Percentiles rank a stretch among this genome's conserved stretches.
These are phyloP conservation scores for Coregonus clupeaformis DNA, from an alignment of 2,113 vertebrate species.

Conservation along the genomic window DNA sequence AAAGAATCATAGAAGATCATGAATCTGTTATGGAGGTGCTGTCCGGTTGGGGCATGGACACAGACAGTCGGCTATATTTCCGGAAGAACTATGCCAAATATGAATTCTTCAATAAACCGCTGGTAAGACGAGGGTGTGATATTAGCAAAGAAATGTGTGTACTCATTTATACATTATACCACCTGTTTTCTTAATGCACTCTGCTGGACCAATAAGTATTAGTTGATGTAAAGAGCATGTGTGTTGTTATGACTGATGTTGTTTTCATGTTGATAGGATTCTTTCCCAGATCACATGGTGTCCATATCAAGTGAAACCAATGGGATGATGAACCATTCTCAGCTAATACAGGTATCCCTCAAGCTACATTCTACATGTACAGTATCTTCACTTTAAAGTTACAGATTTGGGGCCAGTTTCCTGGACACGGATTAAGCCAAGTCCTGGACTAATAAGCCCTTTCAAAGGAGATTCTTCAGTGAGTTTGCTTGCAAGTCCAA, in stretches of 20 bases:
- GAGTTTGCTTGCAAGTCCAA: neutral
- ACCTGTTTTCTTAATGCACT: neutral
- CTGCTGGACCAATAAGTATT: neutral
- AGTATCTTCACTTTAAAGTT: neutral
- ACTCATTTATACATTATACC: neutral
- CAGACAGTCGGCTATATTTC: slow-evolving; percentile 89
- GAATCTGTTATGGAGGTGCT: slow-evolving; percentile 90
- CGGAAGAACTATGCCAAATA: slow-evolving; percentile 98
- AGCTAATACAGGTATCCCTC: slow-evolving; percentile 85
- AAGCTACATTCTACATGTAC: neutral
- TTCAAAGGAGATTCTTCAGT: neutral
- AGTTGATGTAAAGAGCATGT: neutral
- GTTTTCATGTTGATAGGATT: slow-evolving; percentile 76
- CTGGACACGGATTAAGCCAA: neutral
- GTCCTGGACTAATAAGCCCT: no score
- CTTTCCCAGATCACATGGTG: slow-evolving; percentile 97
- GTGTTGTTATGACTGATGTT: slow-evolving; percentile 21
- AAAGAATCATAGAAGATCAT: slow-evolving; percentile 94
- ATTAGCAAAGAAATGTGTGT: no score
- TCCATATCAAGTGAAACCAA: slow-evolving; percentile 85
- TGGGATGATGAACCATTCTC: slow-evolving; percentile 80
- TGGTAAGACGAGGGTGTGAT: slow-evolving; percentile 76
- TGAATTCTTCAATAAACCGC: slow-evolving; percentile 95
- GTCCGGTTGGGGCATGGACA: slow-evolving; percentile 87
- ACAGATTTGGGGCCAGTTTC: neutral